Percentiles rank a stretch among this genome's conserved stretches.
These are phyloP conservation scores for Acanthopleura granulata DNA, from an alignment of 2,888 invertebrate species.

Conservation along the genomic window DNA sequence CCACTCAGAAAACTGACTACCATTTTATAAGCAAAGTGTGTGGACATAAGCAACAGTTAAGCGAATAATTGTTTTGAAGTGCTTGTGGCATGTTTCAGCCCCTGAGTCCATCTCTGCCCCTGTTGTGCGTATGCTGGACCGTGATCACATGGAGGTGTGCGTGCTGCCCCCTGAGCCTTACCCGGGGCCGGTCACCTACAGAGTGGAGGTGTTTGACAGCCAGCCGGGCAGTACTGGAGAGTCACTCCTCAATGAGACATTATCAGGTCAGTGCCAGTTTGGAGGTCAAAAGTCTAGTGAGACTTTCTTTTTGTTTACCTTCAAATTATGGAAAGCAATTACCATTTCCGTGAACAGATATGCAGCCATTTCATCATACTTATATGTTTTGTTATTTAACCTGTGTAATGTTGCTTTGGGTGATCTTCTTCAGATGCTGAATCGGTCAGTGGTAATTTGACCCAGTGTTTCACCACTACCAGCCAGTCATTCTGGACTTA, in stretches of 20 bases:
- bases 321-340: too few species aligned
- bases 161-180: not conserved
- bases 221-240: not conserved
- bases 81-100: not conserved
- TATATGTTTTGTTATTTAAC: too few species aligned
- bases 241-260: not conserved
- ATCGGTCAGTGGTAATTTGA: not conserved
- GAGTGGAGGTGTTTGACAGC: not conserved
- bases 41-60: too few species aligned
- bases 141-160: not conserved
- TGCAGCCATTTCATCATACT: too few species aligned
- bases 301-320: too few species aligned
- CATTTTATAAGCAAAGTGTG: too few species aligned
- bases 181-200: not conserved
- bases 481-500: slow-evolving; percentile 7
- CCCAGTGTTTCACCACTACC: not conserved
- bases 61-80: too few species aligned
- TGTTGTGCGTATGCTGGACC: not conserved
- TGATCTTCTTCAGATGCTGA: not conserved
- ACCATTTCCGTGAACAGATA: too few species aligned
- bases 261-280: too few species aligned
- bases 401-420: too few species aligned
- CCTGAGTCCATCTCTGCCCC: not conserved
- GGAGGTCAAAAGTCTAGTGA: too few species aligned
- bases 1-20: too few species aligned